These are phyloP conservation scores for Sebastes hubbsi DNA, from an alignment of 2,797 vertebrate genomes.

Conservation along the genomic window DNA sequence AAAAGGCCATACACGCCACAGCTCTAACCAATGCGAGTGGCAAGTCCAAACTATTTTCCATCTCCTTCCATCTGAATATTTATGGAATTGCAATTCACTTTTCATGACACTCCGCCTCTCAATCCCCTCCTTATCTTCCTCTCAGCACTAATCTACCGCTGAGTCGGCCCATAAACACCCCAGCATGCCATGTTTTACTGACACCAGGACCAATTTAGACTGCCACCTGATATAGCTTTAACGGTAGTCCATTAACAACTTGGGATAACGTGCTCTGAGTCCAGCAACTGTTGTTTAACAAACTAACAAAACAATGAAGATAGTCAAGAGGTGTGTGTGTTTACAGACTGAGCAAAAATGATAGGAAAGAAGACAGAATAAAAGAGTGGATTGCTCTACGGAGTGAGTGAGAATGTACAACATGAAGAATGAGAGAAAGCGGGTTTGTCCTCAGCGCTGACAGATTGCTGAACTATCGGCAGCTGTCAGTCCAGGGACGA, in stretches of 20 bases:
- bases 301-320: not conserved
- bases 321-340: not conserved
- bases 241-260: slow-evolving; percentile 8
- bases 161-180: slow-evolving; percentile 36
- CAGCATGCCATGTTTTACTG: slow-evolving; percentile 27
- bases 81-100: slow-evolving; percentile 12
- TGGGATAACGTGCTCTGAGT: not conserved
- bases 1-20: not conserved
- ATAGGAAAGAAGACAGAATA: not conserved
- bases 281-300: not conserved
- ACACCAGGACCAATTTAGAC: slow-evolving; percentile 33
- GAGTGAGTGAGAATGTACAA: not conserved
- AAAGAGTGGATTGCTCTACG: not conserved
- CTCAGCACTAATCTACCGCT: slow-evolving; percentile 9
- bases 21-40: not conserved
- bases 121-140: not conserved
- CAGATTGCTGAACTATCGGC: slow-evolving; percentile 22
- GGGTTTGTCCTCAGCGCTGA: not conserved
- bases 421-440: not conserved
- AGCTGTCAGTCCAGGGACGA: slow-evolving; percentile 26
- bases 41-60: slow-evolving; percentile 11
- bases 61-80: slow-evolving; percentile 34
- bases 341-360: not conserved
- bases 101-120: slow-evolving; percentile 9
- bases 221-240: slow-evolving; percentile 17